phyloP scores from a whole-genome alignment of 64 coral and sea anemone species.

The Cladopsammia gracilis region DNA sequence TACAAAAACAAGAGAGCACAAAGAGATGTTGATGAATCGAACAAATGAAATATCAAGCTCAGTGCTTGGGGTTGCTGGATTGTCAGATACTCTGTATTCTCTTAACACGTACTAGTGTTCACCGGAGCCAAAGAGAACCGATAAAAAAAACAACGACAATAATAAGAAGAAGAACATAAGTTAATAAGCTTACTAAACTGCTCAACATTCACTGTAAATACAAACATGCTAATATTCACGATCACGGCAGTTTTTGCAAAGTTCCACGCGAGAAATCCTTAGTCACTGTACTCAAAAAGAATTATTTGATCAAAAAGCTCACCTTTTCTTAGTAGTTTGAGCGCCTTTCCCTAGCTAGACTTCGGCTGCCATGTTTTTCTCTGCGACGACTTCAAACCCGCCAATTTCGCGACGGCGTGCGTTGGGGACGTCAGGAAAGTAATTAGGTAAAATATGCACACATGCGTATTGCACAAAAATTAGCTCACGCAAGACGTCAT shows the following conservation, averaged over 20 bases:
- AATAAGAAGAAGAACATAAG: background rate
- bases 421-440: background rate
- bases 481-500: background rate
- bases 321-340: slow-evolving; percentile 15
- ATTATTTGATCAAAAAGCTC: background rate
- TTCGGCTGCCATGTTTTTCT: too few species aligned
- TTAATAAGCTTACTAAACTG: background rate
- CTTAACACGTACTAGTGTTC: background rate
- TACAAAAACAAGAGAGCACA: slow-evolving; percentile 8
- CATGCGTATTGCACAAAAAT: background rate
- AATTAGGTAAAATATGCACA: slow-evolving; percentile 18
- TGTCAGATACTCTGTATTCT: slow-evolving; percentile 9
- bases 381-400: too few species aligned
- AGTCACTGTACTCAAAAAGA: too few species aligned
- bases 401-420: background rate
- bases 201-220: slow-evolving; percentile 28
- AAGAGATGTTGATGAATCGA: slow-evolving; percentile 18
- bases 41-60: slow-evolving; percentile 5
- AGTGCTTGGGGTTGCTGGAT: background rate
- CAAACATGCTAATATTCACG: slow-evolving; percentile 16
- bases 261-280: background rate
- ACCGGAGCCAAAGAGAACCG: background rate
- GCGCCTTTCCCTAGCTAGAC: background rate
- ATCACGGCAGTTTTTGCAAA: slow-evolving; percentile 37
- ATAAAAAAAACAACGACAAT: background rate